A percentile compares a stretch with the other conserved stretches of the same genome.
phyloP scores from a whole-genome alignment of 2,113 vertebrate genomes.

The Neolamprologus hecqui region DNA sequence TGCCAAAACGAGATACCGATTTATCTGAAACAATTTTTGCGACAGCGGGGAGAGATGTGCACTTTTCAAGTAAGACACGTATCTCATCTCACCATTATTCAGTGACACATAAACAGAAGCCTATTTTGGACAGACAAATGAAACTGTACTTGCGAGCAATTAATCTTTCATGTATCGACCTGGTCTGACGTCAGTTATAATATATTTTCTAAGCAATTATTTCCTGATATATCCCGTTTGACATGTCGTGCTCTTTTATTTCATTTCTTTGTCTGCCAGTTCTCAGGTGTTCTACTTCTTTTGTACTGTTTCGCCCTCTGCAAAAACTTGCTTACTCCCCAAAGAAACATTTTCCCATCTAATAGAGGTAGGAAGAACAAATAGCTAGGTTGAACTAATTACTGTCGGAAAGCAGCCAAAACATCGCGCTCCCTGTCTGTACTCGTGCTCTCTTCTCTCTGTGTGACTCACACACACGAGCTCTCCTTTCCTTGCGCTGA shows the following conservation, averaged over 20 bases:
- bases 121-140: background rate
- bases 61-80: background rate
- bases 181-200: background rate
- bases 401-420: constrained; percentile 56
- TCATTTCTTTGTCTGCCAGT: background rate
- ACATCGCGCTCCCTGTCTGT: constrained; percentile 4
- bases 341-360: constrained; percentile 49
- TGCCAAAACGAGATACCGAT: background rate
- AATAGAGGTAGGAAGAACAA: constrained; percentile 50
- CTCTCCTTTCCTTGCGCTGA: background rate
- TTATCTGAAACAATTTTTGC: background rate
- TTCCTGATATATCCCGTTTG: background rate
- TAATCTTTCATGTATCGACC: background rate
- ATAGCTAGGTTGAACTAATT: constrained; percentile 62
- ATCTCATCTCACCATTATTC: background rate
- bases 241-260: background rate
- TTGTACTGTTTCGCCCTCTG: constrained; percentile 21
- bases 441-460: background rate
- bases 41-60: background rate
- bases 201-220: background rate
- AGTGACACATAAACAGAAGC: background rate
- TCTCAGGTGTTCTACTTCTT: background rate
- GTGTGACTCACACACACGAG: background rate
- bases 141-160: background rate
- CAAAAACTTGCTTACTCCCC: constrained; percentile 41